Evolutionary conservation across 2,797 vertebrate genomes (phyloP), one percentile per base, ranked within the genome.

Genomic region (Hybognathus amarus): DNA sequence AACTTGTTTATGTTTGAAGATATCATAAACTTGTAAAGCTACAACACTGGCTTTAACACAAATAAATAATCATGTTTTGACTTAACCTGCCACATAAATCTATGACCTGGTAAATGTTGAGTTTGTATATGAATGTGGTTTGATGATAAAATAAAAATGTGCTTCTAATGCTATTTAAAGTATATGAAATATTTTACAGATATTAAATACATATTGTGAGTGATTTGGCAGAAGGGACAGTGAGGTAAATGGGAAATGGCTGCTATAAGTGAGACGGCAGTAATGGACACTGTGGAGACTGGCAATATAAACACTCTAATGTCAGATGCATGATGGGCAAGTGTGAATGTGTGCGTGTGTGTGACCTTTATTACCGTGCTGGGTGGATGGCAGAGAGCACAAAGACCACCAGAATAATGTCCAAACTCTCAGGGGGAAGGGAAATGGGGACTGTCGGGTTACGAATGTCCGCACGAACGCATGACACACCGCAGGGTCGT

Each of bases 361-460:
- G 7, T 70, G 79, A 30, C 30, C 15, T 38, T 66, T 45, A 94
- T 91, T 96, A 98, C 97, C 96, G 95, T 92, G 94, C 93, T 82
- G 97, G 97, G 91, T 97, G 96, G 93, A 98, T 95, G 83, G 97
- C 93, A 79, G 97, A 98, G 83, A 99, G 95, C 90, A 98, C 97
- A 92, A 98, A 98, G 91, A 97, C 92, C 8, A 97, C 92, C 84
- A 97, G 94, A 93, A 98, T 91, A 90, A 95, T 92, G 89, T 98
- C 95, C 92, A 98, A 92, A 92, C 93, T 96, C 86, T 90, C 95
- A 67, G 93, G 94, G 87, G 96, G 97, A 89, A 98, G 97, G 54
- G 97, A 97, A 93, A 96, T 96, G 83, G 94, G 87, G 82, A 90
- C 90, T 79, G 82, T 74, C 86, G 95, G 95, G 85, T 96, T 94